Conservation (phyloP, 2,113 vertebrate genomes). For the Mystacornis crossleyi region DNA sequence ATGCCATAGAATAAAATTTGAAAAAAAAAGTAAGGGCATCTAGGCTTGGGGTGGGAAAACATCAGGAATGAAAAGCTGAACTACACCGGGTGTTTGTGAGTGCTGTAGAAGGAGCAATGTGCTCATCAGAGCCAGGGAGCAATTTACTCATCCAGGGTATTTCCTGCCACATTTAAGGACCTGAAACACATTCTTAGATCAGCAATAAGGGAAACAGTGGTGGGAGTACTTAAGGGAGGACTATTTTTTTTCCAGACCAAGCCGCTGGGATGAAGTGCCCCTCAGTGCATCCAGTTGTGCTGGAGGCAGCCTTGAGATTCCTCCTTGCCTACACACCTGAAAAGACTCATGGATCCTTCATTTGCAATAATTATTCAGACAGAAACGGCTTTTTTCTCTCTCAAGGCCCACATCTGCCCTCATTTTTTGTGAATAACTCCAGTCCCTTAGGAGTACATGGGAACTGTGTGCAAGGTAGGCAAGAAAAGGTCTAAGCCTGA, state of each 20-base stretch:
- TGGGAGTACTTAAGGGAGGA: background rate
- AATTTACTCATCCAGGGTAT: background rate
- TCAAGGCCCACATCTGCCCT: background rate
- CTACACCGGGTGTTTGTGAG: background rate
- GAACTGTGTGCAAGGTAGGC: background rate
- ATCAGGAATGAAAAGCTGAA: constrained; percentile 10
- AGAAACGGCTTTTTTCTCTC: rapidly evolving
- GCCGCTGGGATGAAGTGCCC: background rate
- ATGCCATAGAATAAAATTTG: background rate
- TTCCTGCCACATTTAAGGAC: background rate
- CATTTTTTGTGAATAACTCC: background rate
- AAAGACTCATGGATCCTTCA: background rate
- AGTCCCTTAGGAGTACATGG: background rate
- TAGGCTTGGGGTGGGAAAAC: background rate
- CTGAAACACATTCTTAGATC: background rate
- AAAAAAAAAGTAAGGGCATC: background rate
- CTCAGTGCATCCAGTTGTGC: background rate
- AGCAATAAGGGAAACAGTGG: background rate
- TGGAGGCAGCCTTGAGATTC: background rate
- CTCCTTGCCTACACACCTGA: background rate
- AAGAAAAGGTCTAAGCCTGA: background rate
- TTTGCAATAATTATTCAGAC: background rate
- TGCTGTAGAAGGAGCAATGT: background rate
- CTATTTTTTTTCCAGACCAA: background rate
- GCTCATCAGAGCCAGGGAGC: background rate